A percentile compares a stretch with the other conserved stretches of the same genome.
These are phyloP conservation scores for Sebastes vulpes DNA, from an alignment of 2,797 vertebrate genomes.

Conservation along the genomic window DNA sequence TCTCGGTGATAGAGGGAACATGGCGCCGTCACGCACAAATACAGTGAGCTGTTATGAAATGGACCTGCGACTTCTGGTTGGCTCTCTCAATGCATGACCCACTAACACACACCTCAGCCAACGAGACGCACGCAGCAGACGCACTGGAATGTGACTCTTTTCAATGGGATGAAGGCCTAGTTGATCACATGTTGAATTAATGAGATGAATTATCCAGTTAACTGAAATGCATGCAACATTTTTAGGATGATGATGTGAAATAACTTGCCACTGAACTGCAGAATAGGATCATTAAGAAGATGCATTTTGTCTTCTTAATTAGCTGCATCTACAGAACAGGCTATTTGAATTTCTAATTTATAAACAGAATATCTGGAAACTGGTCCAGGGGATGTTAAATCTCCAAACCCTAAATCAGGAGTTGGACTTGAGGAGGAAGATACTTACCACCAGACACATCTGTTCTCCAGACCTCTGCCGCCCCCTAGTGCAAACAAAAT, in stretches of 20 bases:
- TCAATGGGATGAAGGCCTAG: slow-evolving; percentile 1
- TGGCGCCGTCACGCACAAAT: slow-evolving; percentile 68
- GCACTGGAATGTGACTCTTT: slow-evolving; percentile 28
- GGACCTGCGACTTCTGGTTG: slow-evolving; percentile 43
- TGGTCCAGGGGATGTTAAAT: not conserved
- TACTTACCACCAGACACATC: not conserved
- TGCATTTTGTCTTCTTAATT: not conserved
- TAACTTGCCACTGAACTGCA: not conserved
- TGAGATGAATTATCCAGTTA: not conserved
- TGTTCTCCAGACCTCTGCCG: slow-evolving; percentile 55
- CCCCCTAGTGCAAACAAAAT: slow-evolving; percentile 54
- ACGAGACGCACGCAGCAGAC: slow-evolving; percentile 21
- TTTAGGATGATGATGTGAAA: not conserved
- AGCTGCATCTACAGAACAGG: not conserved
- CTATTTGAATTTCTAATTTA: not conserved
- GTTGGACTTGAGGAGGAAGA: not conserved
- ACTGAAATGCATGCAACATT: not conserved
- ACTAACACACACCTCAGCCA: slow-evolving; percentile 38
- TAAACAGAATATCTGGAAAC: not conserved
- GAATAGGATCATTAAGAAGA: not conserved
- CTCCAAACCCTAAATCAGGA: not conserved
- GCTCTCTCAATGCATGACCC: slow-evolving; percentile 20
- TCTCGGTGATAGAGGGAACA: slow-evolving; percentile 59
- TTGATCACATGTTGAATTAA: not conserved
- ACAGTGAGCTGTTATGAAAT: slow-evolving; percentile 69